These are phyloP conservation scores for Cyanocitta stelleri DNA, from an alignment of 2,113 vertebrate genomes.

Conservation along the genomic window DNA sequence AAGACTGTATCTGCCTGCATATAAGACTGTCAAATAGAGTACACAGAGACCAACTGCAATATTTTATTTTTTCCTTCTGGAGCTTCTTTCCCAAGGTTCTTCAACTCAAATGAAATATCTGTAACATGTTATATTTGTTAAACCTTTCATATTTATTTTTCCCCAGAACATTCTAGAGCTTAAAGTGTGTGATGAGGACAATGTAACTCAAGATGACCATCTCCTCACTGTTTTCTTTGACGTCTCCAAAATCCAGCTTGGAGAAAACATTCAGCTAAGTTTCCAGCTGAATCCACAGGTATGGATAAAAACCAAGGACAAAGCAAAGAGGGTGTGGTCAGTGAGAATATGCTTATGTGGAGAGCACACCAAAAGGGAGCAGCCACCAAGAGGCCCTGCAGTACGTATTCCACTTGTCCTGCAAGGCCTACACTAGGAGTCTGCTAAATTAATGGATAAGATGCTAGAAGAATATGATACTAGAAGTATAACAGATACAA, in stretches of 20 bases:
- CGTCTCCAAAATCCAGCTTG: constrained; percentile 74
- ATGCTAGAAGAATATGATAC: neutral
- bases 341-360: neutral
- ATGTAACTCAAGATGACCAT: constrained; percentile 69
- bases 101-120: neutral
- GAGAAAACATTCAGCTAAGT: constrained; percentile 67
- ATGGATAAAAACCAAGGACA: neutral
- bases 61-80: neutral
- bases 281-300: constrained; percentile 78
- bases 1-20: neutral
- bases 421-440: neutral
- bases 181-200: constrained; percentile 74
- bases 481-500: neutral
- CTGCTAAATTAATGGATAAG: neutral
- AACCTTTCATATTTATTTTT: neutral
- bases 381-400: neutral
- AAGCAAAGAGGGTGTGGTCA: neutral
- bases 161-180: constrained; percentile 74
- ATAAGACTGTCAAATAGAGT: neutral
- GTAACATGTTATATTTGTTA: neutral
- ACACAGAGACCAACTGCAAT: neutral
- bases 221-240: constrained; percentile 78
- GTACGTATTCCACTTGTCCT: neutral
- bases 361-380: neutral
- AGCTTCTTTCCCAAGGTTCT: neutral